Evolutionary conservation across 1,140 invertebrate species (phyloP), one percentile per base, ranked within the genome.

Genomic region (Piezodorus guildinii): DNA sequence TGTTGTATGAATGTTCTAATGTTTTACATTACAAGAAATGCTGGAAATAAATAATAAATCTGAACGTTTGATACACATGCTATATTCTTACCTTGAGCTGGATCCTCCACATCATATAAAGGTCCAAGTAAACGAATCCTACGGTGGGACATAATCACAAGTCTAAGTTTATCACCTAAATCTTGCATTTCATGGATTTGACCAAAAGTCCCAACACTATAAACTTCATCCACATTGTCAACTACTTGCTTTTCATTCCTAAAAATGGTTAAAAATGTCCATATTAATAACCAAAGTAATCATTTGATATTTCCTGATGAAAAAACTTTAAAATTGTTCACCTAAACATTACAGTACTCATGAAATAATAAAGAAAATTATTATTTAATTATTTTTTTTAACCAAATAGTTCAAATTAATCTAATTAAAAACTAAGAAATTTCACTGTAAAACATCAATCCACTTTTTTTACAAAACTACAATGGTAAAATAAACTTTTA

Each of bases 141-240:
- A 65, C 95, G 78, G 74, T 98, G 93, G 0, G 91, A 93, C 84
- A 95, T 91, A 6, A 98, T 88, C 62, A 98, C 91, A 70, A 99
- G 81, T 63, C 92, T 79, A 58, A 98, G 72, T 73, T 88, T 88
- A 73, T 94, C 89, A 17, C 94, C 94, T 70, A 96, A 79, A 75
- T 99, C 95, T 74, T 97, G 93, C 73, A 99, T 83, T 77, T 98
- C 96, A 71, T 94, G 89, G 70, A 99, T 98, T 76, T 98, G 93
- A 30, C 92, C 96, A 80, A 99, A 99, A 12, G 95, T 92, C 34
- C 97, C 97, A 23, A 98, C 80, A 49, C 83, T 75, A 74, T 98
- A 91, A 25, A 99, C 79, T 63, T 99, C 94, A 73, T 88, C 81
- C 34, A 98, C 71, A 69, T 80, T 87, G 51, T 85, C 80, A 10